Base-by-base conservation (phyloP, 2,113 vertebrate species). In the Eudorcas thomsonii region DNA sequence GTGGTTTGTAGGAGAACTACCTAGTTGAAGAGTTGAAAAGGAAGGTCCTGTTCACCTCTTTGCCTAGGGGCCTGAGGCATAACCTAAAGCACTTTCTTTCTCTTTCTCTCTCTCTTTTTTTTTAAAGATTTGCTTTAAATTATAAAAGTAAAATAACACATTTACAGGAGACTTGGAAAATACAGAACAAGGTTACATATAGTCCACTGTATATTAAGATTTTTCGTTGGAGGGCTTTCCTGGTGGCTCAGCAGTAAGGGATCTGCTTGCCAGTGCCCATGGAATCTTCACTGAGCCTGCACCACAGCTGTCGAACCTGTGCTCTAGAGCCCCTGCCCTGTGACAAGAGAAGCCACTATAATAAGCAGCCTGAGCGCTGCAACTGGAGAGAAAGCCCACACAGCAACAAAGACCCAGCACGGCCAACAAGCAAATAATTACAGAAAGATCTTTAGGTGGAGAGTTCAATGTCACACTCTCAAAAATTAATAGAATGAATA, bases 201-300 rank as follows among this genome's bases (percentile, higher is more conserved):
- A 39, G 36, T 39, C 12, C 36, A 74, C 67, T 74, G 36, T 25
- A 39, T 74, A 74, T 39, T 25, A 39, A 74, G 67, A 25, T 39
- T 74, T 39, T 74, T 39, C 19, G 5, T 6, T 23, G 67, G n/a
- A 74, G n/a, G 17, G 9, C 33, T 36, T 36, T n/a, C 33, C 64
- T n/a, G 33, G 64, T 11, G 33, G 64, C 64, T 67, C 33, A 5
- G 33, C 17, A 5, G 64, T 67, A 12, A 36, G 64, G 64, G 19
- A 2, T 11, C 9, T 6, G 64, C 64, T 11, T 23, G n/a, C 64
- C n/a, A 71, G 1, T 1, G n/a, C 19, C 36, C 0, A 16, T 71
- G 64, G 64, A 19, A 4, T 71, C 9, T 21, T 71, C 17, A 36
- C 17, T 36, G 19, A 71, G 64, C 17, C 64, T 36, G 64, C 0